These are phyloP conservation scores for Megaleporinus macrocephalus DNA, from an alignment of 2,113 vertebrate genomes.

Conservation along the genomic window DNA sequence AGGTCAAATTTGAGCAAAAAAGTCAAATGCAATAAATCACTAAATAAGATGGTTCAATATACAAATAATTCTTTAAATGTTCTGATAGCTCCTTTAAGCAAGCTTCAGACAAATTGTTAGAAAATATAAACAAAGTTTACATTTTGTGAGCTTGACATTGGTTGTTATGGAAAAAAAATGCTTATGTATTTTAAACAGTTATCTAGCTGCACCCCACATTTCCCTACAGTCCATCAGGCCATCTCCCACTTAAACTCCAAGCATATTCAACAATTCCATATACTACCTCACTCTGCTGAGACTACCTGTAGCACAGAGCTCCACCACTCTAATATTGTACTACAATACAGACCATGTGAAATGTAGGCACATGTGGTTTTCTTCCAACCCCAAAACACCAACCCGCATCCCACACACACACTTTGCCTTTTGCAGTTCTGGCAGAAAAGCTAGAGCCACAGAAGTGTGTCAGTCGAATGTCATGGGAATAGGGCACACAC, in stretches of 20 bases:
- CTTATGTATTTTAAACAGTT: too few species aligned
- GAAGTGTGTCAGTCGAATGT: constrained; percentile 62
- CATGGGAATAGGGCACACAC: constrained; percentile 61
- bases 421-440: not conserved
- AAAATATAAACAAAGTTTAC: too few species aligned
- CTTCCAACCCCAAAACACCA: not conserved
- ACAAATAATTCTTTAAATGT: too few species aligned
- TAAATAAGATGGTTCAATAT: too few species aligned
- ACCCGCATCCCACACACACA: not conserved
- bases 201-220: constrained; percentile 51
- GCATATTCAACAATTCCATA: not conserved
- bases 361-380: not conserved
- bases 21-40: too few species aligned
- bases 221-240: constrained; percentile 28
- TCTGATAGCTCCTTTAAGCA: too few species aligned
- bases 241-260: not conserved
- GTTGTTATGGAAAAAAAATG: too few species aligned
- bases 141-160: too few species aligned
- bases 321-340: not conserved
- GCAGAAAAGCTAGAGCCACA: constrained; percentile 5
- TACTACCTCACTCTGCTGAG: not conserved
- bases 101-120: too few species aligned
- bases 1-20: too few species aligned
- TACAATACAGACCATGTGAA: not conserved
- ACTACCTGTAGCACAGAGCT: not conserved